Evolutionary conservation across 2,888 invertebrate species (phyloP), one percentile per base, ranked within the genome.

Genomic region (Selenia dentaria): DNA sequence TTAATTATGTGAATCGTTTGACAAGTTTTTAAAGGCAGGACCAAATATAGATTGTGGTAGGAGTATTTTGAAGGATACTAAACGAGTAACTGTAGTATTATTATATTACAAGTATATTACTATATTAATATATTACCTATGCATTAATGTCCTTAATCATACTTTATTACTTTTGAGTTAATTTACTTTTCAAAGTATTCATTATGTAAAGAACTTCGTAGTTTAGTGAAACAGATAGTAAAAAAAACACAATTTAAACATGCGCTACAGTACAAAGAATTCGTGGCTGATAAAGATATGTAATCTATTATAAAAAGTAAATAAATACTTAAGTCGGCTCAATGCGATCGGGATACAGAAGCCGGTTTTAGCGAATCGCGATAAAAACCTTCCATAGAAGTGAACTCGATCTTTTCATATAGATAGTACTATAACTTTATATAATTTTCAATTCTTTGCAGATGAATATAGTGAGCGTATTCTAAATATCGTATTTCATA

Each of bases 281-380:
- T 56, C 58, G 55, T 53, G 39, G 51, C 26, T 47, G 47, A 57
- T 59, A 56, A 57, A 59, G 54, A 45, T 39, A 44, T n/a, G n/a
- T n/a, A 34, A 60, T 37, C 58, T 54, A 49, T 61, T 60, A 56
- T 54, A 57, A 70, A 66, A 57, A 64, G 60, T 56, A 64, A 69
- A 71, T 67, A 71, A 71, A 68, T 66, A 63, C 32, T 26, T 18
- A 59, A 61, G 56, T 58, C 52, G 52, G 40, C 48, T 28, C 66
- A 75, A 77, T 79, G 54, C 47, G 55, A 75, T 77, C 71, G 62
- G 68, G 62, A 74, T 63, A 67, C 75, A 64, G 79, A 60, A 77
- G 73, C 81, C 77, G 74, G 82, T 79, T 77, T 73, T 64, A 62
- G 67, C 63, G 59, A 72, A 78, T 79, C 74, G 68, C 76, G 83